These are phyloP conservation scores for Chrysemys picta DNA, from an alignment of 2,113 vertebrate species.

Conservation along the genomic window DNA sequence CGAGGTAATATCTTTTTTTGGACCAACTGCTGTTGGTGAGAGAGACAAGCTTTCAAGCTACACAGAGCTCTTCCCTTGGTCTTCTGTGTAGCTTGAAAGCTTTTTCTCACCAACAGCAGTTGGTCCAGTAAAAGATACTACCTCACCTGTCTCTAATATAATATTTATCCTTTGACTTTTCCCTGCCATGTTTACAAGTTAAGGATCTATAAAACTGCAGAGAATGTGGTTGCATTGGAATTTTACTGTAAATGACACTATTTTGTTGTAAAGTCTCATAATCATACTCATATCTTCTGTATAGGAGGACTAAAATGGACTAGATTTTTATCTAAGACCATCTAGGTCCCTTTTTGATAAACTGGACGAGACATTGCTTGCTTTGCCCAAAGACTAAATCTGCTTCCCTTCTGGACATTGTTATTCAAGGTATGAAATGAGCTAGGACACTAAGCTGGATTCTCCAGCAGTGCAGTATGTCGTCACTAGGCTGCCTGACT, in stretches of 20 bases:
- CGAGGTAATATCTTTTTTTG: neutral
- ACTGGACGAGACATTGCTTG: neutral
- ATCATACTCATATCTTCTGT: neutral
- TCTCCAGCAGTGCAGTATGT: neutral
- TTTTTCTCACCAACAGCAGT: neutral
- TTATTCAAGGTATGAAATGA: neutral
- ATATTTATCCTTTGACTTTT: rapidly evolving
- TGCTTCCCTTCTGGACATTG: neutral
- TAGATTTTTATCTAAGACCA: neutral
- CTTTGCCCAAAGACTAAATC: neutral
- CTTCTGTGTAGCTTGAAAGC: neutral
- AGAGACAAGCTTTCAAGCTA: neutral
- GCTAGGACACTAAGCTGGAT: neutral
- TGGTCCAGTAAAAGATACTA: neutral
- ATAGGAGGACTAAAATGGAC: neutral
- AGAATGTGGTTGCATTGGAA: neutral
- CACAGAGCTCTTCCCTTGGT: neutral
- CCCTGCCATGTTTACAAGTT: rapidly evolving
- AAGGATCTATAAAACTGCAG: neutral
- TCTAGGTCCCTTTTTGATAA: neutral
- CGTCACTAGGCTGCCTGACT: neutral
- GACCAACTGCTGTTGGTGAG: neutral
- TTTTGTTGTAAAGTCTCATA: neutral
- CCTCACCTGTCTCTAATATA: neutral
- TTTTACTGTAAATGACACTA: neutral